Percentiles rank a stretch among this genome's conserved stretches.
These are phyloP conservation scores for Caenorhabditis inopinata DNA, from an alignment of 1,140 invertebrate species.

Conservation along the genomic window DNA sequence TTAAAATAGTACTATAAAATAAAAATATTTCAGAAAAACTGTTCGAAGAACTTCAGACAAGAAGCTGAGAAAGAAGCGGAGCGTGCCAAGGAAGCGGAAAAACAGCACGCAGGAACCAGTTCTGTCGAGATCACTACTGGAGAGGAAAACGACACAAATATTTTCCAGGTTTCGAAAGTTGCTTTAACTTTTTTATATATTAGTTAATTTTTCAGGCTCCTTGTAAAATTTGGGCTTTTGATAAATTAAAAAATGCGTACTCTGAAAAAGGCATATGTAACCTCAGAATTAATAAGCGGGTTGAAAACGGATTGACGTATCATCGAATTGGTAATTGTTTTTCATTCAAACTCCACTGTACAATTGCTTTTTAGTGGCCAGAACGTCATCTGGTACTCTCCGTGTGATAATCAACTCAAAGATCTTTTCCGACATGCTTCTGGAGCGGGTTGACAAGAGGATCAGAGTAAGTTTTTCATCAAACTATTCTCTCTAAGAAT, in stretches of 20 bases:
- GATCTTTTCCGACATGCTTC: conserved; percentile 15
- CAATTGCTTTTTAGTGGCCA: background rate
- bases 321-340: conserved; percentile 11
- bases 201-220: background rate
- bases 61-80: conserved; percentile 27
- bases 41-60: background rate
- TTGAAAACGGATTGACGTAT: conserved; percentile 18
- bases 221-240: conserved; percentile 30
- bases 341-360: background rate
- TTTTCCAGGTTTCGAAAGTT: background rate
- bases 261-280: conserved; percentile 1
- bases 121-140: background rate
- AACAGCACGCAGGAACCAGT: conserved; percentile 26
- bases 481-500: too few species aligned
- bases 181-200: background rate
- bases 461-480: background rate
- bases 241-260: background rate
- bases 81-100: conserved; percentile 14
- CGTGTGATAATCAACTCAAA: conserved; percentile 20
- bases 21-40: background rate
- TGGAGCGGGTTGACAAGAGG: conserved; percentile 18
- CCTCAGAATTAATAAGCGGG: conserved; percentile 2
- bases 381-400: conserved; percentile 13
- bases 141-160: conserved; percentile 20
- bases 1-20: background rate